Conservation (phyloP, 2,888 invertebrate genomes). For the Abscondita cerata region DNA sequence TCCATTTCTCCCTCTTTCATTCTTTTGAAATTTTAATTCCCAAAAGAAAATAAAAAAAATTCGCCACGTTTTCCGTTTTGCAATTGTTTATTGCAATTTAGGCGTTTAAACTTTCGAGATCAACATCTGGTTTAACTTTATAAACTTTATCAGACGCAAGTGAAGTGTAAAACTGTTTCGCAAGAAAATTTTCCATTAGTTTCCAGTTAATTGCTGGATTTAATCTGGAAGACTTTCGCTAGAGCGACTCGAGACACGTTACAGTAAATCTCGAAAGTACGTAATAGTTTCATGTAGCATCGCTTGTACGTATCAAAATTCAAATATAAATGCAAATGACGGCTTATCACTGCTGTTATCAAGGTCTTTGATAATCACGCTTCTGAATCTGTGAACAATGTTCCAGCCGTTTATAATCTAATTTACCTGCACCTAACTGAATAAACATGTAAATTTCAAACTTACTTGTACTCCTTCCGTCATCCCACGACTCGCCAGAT, state of each 20-base stretch:
- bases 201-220: conserved; percentile 16
- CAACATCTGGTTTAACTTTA: conserved; percentile 1
- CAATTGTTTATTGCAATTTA: conserved; percentile 1
- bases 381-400: conserved; percentile 53
- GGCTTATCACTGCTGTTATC: conserved; percentile 53
- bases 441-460: conserved; percentile 53
- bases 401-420: conserved; percentile 55
- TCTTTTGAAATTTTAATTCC: conserved; percentile 7
- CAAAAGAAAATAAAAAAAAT: not conserved
- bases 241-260: conserved; percentile 6
- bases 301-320: conserved; percentile 53
- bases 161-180: not conserved
- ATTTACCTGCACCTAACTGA: conserved; percentile 56
- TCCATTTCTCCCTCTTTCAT: conserved; percentile 6
- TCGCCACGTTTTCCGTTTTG: too few relatives aligned
- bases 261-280: conserved; percentile 20
- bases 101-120: not conserved
- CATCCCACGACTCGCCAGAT: conserved; percentile 31
- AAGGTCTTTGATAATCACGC: conserved; percentile 48
- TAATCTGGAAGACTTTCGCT: conserved; percentile 9
- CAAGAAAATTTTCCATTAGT: conserved; percentile 3
- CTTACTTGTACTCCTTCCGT: conserved; percentile 37
- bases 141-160: not conserved
- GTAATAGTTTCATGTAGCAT: conserved; percentile 44
- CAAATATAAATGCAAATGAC: conserved; percentile 56